These are phyloP conservation scores for Napeogenes sylphis DNA, from an alignment of 2,888 invertebrate species.

Conservation along the genomic window DNA sequence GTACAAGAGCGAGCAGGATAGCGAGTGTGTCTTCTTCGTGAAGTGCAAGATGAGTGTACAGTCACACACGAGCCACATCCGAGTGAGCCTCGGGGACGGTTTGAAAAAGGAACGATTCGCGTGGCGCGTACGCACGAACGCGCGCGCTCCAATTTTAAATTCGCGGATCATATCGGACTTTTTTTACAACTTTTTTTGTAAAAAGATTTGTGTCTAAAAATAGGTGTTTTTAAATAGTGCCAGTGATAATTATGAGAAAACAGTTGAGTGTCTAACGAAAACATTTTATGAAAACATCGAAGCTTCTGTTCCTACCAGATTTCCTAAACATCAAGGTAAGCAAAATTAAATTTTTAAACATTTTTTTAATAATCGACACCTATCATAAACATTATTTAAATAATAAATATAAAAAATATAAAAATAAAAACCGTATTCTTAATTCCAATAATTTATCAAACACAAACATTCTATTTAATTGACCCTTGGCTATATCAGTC, in stretches of 20 bases:
- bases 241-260: conserved; percentile 44
- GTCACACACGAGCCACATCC: conserved; percentile 75
- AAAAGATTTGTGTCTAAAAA: conserved; percentile 34
- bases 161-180: conserved; percentile 34
- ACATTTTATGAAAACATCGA: conserved; percentile 43
- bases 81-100: conserved; percentile 69
- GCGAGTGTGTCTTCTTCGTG: conserved; percentile 72
- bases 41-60: conserved; percentile 76
- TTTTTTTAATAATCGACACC: too few relatives aligned
- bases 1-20: conserved; percentile 48
- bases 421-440: too few relatives aligned
- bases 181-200: conserved; percentile 22
- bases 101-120: conserved; percentile 62
- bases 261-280: conserved; percentile 46
- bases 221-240: conserved; percentile 39
- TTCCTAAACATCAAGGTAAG: conserved; percentile 24
- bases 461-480: not conserved
- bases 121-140: conserved; percentile 66
- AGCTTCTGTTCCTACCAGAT: conserved; percentile 36
- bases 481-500: not conserved
- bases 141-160: conserved; percentile 51
- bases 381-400: not conserved
- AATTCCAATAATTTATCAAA: not conserved
- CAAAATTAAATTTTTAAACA: not conserved
- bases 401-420: not conserved